phyloP scores from a whole-genome alignment of 2,888 invertebrate genomes.

The Halictus ligatus region DNA sequence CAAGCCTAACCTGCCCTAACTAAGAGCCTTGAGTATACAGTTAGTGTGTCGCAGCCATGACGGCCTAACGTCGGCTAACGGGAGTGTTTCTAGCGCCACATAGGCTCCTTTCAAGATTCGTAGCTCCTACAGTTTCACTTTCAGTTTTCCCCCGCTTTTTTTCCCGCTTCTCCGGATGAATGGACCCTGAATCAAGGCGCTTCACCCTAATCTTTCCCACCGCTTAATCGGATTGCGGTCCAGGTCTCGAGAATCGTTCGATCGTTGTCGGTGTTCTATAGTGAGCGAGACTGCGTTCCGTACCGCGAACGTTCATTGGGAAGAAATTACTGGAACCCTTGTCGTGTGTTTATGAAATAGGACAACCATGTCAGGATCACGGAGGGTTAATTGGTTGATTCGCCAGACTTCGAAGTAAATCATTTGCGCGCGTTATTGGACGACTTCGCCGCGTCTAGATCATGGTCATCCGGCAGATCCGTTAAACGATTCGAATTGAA shows the following conservation, averaged over 20 bases:
- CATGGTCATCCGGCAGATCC: slow-evolving; percentile 51
- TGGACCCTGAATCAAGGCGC: background rate
- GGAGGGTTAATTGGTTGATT: slow-evolving; percentile 43
- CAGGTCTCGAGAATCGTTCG: background rate
- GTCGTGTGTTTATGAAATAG: slow-evolving; percentile 30
- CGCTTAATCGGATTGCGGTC: background rate
- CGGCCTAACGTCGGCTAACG: slow-evolving; percentile 39
- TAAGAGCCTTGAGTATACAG: slow-evolving; percentile 54
- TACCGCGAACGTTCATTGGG: background rate
- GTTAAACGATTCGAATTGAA: slow-evolving; percentile 57
- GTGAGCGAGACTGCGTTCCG: background rate
- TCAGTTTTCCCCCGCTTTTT: slow-evolving; percentile 11
- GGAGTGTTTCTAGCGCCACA: slow-evolving; percentile 52
- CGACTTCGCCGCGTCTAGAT: slow-evolving; percentile 46
- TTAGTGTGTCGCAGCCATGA: slow-evolving; percentile 29
- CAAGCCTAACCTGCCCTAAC: slow-evolving; percentile 65
- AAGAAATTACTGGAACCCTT: background rate
- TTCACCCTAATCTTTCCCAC: background rate
- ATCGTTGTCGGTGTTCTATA: background rate
- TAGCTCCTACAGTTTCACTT: slow-evolving; percentile 33
- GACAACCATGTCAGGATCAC: slow-evolving; percentile 25
- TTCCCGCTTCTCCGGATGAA: background rate
- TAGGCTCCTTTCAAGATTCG: slow-evolving; percentile 8
- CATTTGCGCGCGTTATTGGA: slow-evolving; percentile 30
- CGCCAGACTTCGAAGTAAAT: slow-evolving; percentile 15